These are phyloP conservation scores for Camponotus floridanus DNA, from an alignment of 1,140 invertebrate genomes.

Conservation along the genomic window DNA sequence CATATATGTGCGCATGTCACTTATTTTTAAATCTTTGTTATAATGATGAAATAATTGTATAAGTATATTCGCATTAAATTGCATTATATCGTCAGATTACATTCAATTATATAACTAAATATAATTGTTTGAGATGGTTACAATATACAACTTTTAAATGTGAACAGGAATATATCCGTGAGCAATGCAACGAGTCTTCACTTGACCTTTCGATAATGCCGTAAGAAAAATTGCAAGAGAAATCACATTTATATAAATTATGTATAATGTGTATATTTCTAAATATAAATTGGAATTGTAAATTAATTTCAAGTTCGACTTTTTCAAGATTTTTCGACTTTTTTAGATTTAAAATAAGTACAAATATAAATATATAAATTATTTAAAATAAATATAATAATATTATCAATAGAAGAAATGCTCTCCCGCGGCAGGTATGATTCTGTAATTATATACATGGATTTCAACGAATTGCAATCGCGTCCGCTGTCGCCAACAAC, in stretches of 20 bases:
- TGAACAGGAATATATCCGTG: slow-evolving; percentile 29
- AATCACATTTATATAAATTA: slow-evolving; percentile 15
- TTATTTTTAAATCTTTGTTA: not conserved
- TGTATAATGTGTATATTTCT: not conserved
- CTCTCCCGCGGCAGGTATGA: not conserved
- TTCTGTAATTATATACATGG: not conserved
- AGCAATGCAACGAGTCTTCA: slow-evolving; percentile 20
- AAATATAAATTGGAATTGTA: not conserved
- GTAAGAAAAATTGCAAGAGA: slow-evolving; percentile 52
- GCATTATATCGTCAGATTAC: slow-evolving; percentile 2
- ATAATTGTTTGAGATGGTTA: slow-evolving; percentile 12
- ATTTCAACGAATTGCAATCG: slow-evolving; percentile 31
- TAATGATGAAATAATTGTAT: slow-evolving; percentile 2
- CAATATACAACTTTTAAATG: slow-evolving; percentile 63
- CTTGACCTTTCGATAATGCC: slow-evolving; percentile 76
- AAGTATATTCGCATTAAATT: not conserved
- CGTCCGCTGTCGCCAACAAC: slow-evolving; percentile 45
- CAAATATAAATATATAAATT: not conserved
- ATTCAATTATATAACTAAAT: slow-evolving; percentile 46
- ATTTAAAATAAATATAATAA: not conserved
- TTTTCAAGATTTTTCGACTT: not conserved
- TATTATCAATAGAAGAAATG: not conserved
- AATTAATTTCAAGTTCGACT: not conserved
- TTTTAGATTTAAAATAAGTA: not conserved
- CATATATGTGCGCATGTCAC: not conserved